Base-by-base conservation (phyloP, 2,888 invertebrate genomes). In the Aquatica leii region DNA sequence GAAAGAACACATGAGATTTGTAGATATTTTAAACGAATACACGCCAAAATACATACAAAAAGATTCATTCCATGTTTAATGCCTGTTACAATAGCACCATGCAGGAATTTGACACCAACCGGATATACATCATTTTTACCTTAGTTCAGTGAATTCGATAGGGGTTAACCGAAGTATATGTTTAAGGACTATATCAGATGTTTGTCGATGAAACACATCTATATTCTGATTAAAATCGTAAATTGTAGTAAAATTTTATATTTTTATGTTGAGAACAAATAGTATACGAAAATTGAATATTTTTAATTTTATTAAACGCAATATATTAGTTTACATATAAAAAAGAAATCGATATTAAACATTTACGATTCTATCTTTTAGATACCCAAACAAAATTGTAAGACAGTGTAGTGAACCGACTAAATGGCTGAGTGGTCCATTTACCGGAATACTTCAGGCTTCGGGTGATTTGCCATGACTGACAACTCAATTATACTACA, bases 381-480 rank as follows among this genome's bases (percentile, higher is more conserved):
- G 9, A 12, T 46, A 46, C 46, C 3, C 18, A 46, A 43, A 43
- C 43, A 43, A 46, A 46, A 70, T 67, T 52, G 68, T 65, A 65
- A 65, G 67, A 67, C 67, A 68, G 68, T 61, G 66, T 65, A 70
- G 65, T 65, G 64, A 67, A 70, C 64, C 68, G 68, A 41, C 65
- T 69, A 70, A 70, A 66, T 62, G 70, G 59, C 68, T 64, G 67
- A 65, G 65, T 61, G 69, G 67, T 63, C 69, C 68, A 69, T 70
- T 71, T 69, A 70, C 66, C 67, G 70, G 70, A 69, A 72, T 71
- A 70, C 69, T 68, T 69, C 64, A 69, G 71, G 68, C 71, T 73
- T 68, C 72, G 74, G 77, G 76, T 76, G 77, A 79, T 79, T 77
- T 76, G 77, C 76, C 77, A 70, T 78, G 78, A 78, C 76, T 78